Evolutionary conservation across 2,113 vertebrate species (phyloP).

Genomic region (Esox niger): DNA sequence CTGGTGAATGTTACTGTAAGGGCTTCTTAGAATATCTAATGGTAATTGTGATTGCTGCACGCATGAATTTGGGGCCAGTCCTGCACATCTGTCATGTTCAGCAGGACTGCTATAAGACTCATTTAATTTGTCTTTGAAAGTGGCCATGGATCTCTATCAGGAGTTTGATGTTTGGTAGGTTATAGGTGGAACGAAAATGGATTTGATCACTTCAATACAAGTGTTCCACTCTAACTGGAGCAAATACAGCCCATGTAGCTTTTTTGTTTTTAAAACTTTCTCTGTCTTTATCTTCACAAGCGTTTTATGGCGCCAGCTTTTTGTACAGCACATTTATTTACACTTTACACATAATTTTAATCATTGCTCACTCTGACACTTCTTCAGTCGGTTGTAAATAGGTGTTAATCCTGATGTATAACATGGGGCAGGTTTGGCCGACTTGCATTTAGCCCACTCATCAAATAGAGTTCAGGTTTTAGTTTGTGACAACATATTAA

Average conservation of each 20-base stretch:
- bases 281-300: background rate
- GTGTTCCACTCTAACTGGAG: background rate
- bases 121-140: background rate
- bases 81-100: too few relatives aligned
- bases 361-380: background rate
- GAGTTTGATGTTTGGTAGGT: background rate
- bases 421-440: background rate
- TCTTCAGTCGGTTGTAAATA: background rate
- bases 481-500: background rate
- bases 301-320: background rate
- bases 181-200: background rate
- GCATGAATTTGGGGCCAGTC: background rate
- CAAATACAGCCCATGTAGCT: slow-evolving; percentile 2
- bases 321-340: background rate
- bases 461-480: background rate
- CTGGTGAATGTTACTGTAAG: slow-evolving; percentile 1
- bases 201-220: background rate
- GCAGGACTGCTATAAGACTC: background rate
- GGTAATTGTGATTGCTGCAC: background rate
- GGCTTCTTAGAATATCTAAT: background rate
- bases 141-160: background rate
- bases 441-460: background rate
- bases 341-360: background rate
- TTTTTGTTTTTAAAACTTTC: background rate
- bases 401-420: background rate